Percentiles rank a stretch among this genome's conserved stretches.
phyloP scores from a whole-genome alignment of 2,797 vertebrate genomes.

The Emydoidea blandingii region DNA sequence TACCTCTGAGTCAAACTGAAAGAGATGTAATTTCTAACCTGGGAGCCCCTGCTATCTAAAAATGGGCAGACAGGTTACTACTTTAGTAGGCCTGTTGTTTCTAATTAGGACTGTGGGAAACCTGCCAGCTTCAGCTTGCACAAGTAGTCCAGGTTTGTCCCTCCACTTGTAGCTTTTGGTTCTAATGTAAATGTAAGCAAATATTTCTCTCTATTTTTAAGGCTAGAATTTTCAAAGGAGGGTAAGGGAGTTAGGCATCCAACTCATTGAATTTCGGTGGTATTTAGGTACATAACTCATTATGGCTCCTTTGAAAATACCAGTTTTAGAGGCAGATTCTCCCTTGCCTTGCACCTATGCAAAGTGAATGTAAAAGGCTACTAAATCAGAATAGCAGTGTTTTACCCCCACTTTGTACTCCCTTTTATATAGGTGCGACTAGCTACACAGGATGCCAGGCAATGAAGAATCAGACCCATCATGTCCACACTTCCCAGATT shows the following conservation, averaged over 20 bases:
- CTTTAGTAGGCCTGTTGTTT: not conserved
- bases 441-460: not conserved
- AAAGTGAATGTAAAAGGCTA: not conserved
- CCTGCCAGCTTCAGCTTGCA: not conserved
- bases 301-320: too few species aligned
- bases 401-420: not conserved
- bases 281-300: too few species aligned
- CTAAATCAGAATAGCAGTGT: not conserved
- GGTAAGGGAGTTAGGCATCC: not conserved
- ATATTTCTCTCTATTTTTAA: not conserved
- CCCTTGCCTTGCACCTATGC: fast-evolving
- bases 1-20: not conserved
- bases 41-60: not conserved
- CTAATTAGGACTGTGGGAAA: not conserved
- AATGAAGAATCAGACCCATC: not conserved
- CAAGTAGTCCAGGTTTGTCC: not conserved
- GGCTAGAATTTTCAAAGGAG: not conserved
- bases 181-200: not conserved
- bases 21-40: not conserved
- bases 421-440: not conserved
- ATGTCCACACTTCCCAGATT: not conserved
- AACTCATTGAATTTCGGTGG: too few species aligned
- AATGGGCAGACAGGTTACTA: not conserved
- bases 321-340: not conserved
- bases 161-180: not conserved